Base-by-base conservation (phyloP, 2,113 vertebrate species). In the Heliornis fulica region DNA sequence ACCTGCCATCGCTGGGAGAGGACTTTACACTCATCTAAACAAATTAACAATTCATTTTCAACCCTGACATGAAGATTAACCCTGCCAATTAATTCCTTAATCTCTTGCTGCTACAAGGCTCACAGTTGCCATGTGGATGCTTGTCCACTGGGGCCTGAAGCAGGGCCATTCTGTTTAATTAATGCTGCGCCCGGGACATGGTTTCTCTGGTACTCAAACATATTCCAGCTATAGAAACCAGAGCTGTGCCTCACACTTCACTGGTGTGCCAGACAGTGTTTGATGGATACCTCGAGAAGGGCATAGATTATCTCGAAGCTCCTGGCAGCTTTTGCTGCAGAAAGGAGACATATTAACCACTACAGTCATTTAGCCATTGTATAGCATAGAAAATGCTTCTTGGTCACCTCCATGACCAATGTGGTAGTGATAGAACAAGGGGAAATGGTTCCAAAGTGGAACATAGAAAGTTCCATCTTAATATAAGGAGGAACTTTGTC, bases 81-180 rank as follows among this genome's bases (percentile, higher is more conserved):
- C 95, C 95, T 94, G 93, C 94, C 95, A 96, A 96, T 96, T 96
- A 95, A 93, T 94, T 94, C 91, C 74, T 82, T 95, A 87, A 95
- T 96, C 93, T 95, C 94, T 95, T 21, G 91, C 93, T 91, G 91
- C 87, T 18, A 85, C 87, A 72, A 79, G 89, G 82, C 78, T 96
- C 74, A 19, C 94, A 69, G 91, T 94, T 97, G 95, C 94, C 93
- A 72, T 94, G 94, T 77, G 93, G 93, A 92, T 57, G 74, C 87
- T 16, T 15, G 84, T 89, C 95, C 93, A 53, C 1, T 8, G 87
- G 87, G 95, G 83, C 89, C 78, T 82, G 84, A 79, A 91, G 89
- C 81, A 4, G 81, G 78, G 87, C 87, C 84, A 32, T 76, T 87
- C 95, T 82, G 40, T 38, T 91, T 96, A 93, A 95, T 96, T 96